These are phyloP conservation scores for Misgurnus mizolepis DNA, from an alignment of 2,113 vertebrate species.

Conservation along the genomic window DNA sequence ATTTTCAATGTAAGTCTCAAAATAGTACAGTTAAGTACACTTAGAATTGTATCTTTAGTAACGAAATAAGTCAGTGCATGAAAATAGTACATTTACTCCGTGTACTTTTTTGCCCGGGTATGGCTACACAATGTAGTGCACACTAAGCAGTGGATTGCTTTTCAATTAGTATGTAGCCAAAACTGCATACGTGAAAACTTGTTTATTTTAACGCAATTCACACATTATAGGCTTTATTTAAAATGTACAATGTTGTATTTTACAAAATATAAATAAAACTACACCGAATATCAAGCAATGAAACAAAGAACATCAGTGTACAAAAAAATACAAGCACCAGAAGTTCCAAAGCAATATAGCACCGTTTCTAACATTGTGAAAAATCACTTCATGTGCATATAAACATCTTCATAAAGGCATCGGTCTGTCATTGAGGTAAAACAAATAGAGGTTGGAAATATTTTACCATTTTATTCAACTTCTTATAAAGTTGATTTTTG, in stretches of 20 bases:
- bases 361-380: conserved; percentile 23
- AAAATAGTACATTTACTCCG: too few relatives aligned
- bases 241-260: conserved; percentile 16
- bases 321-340: not conserved
- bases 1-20: too few relatives aligned
- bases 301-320: not conserved
- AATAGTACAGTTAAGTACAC: too few relatives aligned
- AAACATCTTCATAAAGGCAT: not conserved
- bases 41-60: too few relatives aligned
- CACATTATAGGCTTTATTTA: not conserved
- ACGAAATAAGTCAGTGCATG: too few relatives aligned
- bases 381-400: conserved; percentile 49
- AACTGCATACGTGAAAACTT: not conserved
- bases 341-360: conserved; percentile 45
- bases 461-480: not conserved
- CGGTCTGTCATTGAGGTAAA: not conserved
- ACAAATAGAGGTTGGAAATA: not conserved
- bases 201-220: not conserved
- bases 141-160: not conserved
- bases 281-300: conserved; percentile 54
- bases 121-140: too few relatives aligned
- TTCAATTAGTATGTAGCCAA: not conserved
- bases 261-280: conserved; percentile 37
- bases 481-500: too few relatives aligned
- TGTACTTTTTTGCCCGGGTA: too few relatives aligned